phyloP scores from a whole-genome alignment of 2,888 invertebrate genomes.

The Drosophila diplacantha region DNA sequence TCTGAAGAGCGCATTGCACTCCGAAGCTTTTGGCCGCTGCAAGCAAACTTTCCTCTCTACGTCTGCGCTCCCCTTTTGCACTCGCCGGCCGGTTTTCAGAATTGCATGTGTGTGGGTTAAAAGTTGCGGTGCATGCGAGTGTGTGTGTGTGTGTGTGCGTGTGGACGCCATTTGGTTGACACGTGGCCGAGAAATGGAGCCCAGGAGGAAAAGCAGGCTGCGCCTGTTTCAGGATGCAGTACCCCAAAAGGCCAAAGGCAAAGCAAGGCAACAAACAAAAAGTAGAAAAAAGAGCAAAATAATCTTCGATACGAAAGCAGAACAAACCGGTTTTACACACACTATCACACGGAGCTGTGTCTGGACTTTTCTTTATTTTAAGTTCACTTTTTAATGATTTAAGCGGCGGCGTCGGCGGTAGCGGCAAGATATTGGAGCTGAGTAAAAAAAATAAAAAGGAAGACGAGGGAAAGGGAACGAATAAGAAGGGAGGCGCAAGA shows the following conservation, averaged over 20 bases:
- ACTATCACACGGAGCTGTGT: constrained; percentile 51
- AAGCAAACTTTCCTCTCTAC: constrained; percentile 48
- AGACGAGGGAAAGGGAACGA: constrained; percentile 3
- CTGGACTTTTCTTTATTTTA: constrained; percentile 72
- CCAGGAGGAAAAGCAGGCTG: constrained; percentile 26
- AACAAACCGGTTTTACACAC: constrained; percentile 60
- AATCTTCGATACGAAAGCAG: constrained; percentile 32
- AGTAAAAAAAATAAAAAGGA: constrained; percentile 6
- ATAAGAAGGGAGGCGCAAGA: constrained; percentile 15
- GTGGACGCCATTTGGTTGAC: constrained; percentile 69
- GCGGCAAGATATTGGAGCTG: constrained; percentile 37
- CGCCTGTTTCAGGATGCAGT: constrained; percentile 40
- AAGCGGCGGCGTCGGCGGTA: constrained; percentile 36
- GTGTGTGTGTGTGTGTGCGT: constrained; percentile 40
- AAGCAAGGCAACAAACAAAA: constrained; percentile 57
- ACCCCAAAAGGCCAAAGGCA: constrained; percentile 28
- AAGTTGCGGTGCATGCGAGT: constrained; percentile 21
- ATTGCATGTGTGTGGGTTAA: constrained; percentile 23
- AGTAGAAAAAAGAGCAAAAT: constrained; percentile 24
- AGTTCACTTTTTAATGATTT: constrained; percentile 72
- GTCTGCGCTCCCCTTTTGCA: constrained; percentile 14
- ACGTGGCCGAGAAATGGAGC: constrained; percentile 62
- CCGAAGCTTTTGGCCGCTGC: constrained; percentile 57
- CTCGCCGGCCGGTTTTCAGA: constrained; percentile 64
- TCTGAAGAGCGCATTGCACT: constrained; percentile 52